Evolutionary conservation across 2,797 vertebrate species (phyloP), one percentile per base, ranked within the genome.

Genomic region (Garrulus glandarius): DNA sequence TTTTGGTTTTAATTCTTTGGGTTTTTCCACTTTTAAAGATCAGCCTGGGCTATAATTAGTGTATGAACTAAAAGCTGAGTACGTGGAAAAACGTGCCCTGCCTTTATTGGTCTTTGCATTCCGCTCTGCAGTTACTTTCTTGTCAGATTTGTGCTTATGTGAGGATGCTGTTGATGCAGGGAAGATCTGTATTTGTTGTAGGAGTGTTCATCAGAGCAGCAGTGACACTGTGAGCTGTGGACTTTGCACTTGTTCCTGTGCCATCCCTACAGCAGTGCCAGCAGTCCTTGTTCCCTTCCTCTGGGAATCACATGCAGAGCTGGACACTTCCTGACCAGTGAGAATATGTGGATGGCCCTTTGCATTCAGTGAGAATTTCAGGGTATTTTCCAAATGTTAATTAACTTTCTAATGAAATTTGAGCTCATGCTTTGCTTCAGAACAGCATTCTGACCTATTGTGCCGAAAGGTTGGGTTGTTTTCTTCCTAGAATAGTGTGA

Each of bases 41-140:
- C 72, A 88, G 34, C 36, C 3, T 30, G 29, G 37, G 24, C 70
- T 93, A 19, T 65, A 84, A 65, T 88, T 74, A 67, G 44, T 4
- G 15, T 23, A 37, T 43, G 67, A 82, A 75, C 8, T 49, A 60
- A 90, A 90, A 92, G 84, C 74, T 79, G 70, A 92, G 76, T 59
- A 11, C 0, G 0, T 90, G 74, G 85, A 79, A 94, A 86, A 92
- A 43, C 7, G 8, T 7, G 11, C 47, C 55, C 32, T 65, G 89
- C 39, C 76, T 86, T 72, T 81, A 9, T 52, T 84, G 75, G 46
- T 12, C 16, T 77, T 56, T 55, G n/a, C 44, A 8, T 64, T 60
- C 21, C 1, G 1, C 37, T 60, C 59, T 68, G 56, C 84, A 72
- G 61, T 65, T 24, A 9, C 69, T 56, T 67, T 56, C 24, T 21